phyloP scores from a whole-genome alignment of 2,888 invertebrate genomes.

The Coleophora flavipennella region DNA sequence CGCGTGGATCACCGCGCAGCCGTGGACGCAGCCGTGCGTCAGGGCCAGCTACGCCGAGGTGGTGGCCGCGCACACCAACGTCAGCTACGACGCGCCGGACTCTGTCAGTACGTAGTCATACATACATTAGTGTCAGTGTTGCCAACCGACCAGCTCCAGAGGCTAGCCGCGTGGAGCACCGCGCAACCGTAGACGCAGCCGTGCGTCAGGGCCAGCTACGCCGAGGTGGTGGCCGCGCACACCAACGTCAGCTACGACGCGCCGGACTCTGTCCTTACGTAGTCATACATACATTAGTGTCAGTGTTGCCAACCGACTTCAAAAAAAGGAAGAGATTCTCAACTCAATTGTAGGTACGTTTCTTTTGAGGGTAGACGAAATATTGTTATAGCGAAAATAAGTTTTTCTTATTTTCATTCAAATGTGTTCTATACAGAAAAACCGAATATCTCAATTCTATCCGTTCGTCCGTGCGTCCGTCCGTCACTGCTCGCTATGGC shows the following conservation, averaged over 20 bases:
- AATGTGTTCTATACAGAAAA: too few relatives aligned
- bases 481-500: too few relatives aligned
- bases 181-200: conserved; percentile 31
- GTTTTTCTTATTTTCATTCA: too few relatives aligned
- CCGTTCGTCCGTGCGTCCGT: too few relatives aligned
- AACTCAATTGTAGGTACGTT: too few relatives aligned
- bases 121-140: too few relatives aligned
- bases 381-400: too few relatives aligned
- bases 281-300: too few relatives aligned
- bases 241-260: conserved; percentile 42
- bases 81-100: conserved; percentile 34
- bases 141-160: conserved; percentile 35
- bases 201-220: conserved; percentile 48
- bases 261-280: conserved; percentile 31
- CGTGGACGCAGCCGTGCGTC: conserved; percentile 40
- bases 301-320: too few relatives aligned
- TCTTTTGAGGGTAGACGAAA: too few relatives aligned
- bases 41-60: conserved; percentile 41
- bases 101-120: conserved; percentile 35
- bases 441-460: too few relatives aligned
- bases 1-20: conserved; percentile 33
- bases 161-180: conserved; percentile 43
- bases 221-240: conserved; percentile 31
- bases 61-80: conserved; percentile 36
- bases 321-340: too few relatives aligned